These are phyloP conservation scores for Corythornis vintsioides DNA, from an alignment of 2,113 vertebrate genomes.

Conservation along the genomic window DNA sequence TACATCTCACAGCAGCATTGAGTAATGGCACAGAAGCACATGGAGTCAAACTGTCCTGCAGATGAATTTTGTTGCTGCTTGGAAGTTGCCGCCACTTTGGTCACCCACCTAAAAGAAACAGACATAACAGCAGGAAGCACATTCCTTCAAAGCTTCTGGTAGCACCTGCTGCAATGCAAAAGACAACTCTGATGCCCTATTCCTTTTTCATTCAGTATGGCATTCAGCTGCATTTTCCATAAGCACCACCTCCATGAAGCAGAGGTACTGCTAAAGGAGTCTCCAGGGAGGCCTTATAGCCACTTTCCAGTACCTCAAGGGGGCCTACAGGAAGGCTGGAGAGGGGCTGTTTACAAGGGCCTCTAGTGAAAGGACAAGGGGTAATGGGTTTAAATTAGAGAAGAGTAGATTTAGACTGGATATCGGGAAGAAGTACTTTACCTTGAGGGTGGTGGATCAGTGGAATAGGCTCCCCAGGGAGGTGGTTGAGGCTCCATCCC, in stretches of 20 bases:
- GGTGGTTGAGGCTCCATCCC: no score
- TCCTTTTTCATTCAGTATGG: neutral
- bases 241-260: neutral
- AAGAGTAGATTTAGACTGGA: no score
- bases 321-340: no score
- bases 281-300: no score
- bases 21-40: neutral
- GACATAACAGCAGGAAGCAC: neutral
- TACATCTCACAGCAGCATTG: neutral
- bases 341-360: no score
- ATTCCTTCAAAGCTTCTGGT: neutral
- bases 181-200: neutral
- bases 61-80: neutral
- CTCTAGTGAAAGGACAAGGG: no score
- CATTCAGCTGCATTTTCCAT: neutral
- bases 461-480: no score
- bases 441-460: no score
- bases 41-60: neutral
- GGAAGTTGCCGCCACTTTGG: neutral
- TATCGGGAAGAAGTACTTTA: no score
- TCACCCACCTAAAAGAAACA: neutral
- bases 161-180: neutral
- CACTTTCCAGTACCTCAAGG: no score
- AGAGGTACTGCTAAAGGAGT: neutral
- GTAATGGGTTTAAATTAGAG: no score